Evolutionary conservation across 2,113 vertebrate species (phyloP), one percentile per base, ranked within the genome.

Genomic region (Chrysochloris asiatica): DNA sequence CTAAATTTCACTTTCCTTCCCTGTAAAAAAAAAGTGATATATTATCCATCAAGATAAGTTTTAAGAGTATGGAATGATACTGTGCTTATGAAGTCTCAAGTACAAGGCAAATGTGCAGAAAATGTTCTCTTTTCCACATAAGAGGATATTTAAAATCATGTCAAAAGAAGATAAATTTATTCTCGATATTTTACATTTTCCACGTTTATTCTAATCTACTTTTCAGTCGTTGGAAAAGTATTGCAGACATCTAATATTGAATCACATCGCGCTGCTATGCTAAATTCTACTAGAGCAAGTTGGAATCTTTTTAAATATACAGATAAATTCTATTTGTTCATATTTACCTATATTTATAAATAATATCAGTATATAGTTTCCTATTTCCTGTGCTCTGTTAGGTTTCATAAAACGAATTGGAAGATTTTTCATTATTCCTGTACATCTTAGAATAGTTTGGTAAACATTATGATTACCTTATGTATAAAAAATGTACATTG

Each of bases 81-180:
- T 69, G 14, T 89, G n/a, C 28, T 43, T 80, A 12, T 45, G 16
- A 91, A 73, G 67, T 77, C 26, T 92, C 12, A 6, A 41, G 17
- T 63, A 72, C 38, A 45, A 90, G 81, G 30, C 78, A 91, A 92
- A 86, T 52, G 5, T 6, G 69, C 65, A 79, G 36, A 19, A 90
- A 56, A 61, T 45, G 33, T 80, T 89, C 82, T 7, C 22, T 67
- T 87, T 77, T 77, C 61, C 28, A 30, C 10, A 61, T 33, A 76
- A 76, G n/a, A 54, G 22, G 65, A 56, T 89, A 77, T 91, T 67
- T 72, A 33, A 77, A 93, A 84, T 6, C 2, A 65, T 26, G 10
- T 67, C 59, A 88, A 77, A 82, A 69, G 36, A 75, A 92, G 26
- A 52, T 81, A 78, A 67, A 4, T 52, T 61, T 81, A 89, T 88